These are phyloP conservation scores for Megalonaias nervosa DNA, from an alignment of 1,140 invertebrate genomes.

Conservation along the genomic window DNA sequence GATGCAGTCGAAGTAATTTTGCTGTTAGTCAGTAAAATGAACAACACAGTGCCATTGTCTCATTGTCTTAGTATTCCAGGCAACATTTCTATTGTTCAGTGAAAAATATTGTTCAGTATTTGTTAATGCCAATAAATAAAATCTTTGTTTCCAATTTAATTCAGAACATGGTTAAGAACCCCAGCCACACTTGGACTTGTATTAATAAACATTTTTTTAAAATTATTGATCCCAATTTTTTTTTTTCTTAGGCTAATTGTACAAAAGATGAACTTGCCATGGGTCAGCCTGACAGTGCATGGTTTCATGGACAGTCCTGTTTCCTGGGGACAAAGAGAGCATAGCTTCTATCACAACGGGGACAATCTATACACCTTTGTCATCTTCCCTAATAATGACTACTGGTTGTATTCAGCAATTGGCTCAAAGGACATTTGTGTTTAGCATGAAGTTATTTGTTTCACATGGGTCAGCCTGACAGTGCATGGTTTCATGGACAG, in stretches of 20 bases:
- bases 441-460: no score
- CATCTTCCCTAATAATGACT: slow-evolving; percentile 50
- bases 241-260: slow-evolving; percentile 32
- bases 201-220: neutral
- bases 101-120: neutral
- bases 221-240: neutral
- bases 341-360: slow-evolving; percentile 54
- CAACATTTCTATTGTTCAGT: neutral
- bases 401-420: slow-evolving; percentile 55
- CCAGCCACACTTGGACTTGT: neutral
- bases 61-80: neutral
- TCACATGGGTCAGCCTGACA: slow-evolving; percentile 54
- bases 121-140: neutral
- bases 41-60: neutral
- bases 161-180: neutral
- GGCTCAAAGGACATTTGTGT: slow-evolving; percentile 31
- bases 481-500: slow-evolving; percentile 62
- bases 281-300: slow-evolving; percentile 57
- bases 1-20: no score
- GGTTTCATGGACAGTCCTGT: slow-evolving; percentile 59
- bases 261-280: slow-evolving; percentile 32
- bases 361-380: slow-evolving; percentile 61
- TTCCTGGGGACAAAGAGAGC: slow-evolving; percentile 50
- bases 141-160: neutral
- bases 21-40: neutral